Evolutionary conservation across 2,113 vertebrate genomes (phyloP).

Genomic region (Mionectes macconnelli): DNA sequence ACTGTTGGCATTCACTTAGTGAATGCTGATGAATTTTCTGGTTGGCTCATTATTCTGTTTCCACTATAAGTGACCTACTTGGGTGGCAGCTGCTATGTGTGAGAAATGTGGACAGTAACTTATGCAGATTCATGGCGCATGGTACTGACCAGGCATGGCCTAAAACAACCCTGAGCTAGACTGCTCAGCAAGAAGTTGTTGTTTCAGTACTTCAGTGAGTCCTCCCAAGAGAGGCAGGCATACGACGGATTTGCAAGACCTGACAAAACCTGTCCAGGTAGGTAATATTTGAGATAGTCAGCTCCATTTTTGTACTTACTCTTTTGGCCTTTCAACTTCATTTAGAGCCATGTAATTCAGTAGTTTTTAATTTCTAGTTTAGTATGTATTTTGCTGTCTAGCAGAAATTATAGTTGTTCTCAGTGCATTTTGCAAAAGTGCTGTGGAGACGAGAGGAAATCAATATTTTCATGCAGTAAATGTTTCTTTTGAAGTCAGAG

Average conservation of each 20-base stretch:
- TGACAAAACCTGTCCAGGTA: neutral
- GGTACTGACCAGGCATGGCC: neutral
- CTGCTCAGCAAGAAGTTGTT: neutral
- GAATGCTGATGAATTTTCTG: neutral
- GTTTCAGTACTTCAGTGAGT: neutral
- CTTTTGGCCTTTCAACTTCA: neutral
- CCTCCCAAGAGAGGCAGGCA: neutral
- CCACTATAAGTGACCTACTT: neutral
- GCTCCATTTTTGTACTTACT: neutral
- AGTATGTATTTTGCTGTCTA: neutral
- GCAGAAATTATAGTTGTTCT: neutral
- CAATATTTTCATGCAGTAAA: neutral
- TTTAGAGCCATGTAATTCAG: neutral
- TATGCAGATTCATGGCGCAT: rapidly evolving
- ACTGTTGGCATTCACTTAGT: neutral
- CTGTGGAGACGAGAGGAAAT: neutral
- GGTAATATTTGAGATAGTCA: neutral
- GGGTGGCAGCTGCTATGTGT: neutral
- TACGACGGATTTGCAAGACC: rapidly evolving
- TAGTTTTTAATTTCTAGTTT: neutral
- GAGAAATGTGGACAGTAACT: neutral
- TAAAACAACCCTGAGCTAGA: neutral
- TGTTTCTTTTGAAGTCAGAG: slow-evolving; percentile 3
- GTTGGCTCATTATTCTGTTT: neutral
- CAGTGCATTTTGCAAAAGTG: neutral